Conservation (phyloP, 2,888 invertebrate species). For the Leptinotarsa peninsularis region DNA sequence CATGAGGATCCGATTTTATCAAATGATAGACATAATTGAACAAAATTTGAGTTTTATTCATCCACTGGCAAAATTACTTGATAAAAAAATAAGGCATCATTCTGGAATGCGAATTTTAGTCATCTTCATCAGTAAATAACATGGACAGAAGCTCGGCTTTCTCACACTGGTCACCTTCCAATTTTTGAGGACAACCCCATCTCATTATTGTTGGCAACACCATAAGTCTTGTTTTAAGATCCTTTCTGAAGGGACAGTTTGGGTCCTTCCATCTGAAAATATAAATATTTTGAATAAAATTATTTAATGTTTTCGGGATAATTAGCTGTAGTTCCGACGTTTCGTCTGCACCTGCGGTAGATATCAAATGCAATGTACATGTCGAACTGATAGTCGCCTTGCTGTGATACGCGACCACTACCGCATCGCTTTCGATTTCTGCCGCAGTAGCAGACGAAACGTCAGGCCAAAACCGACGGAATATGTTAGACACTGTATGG, state of each 20-base stretch:
- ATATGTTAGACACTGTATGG: no score
- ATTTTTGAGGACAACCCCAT: slow-evolving; percentile 82
- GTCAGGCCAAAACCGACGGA: no score
- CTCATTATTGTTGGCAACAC: slow-evolving; percentile 85
- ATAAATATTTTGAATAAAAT: not conserved
- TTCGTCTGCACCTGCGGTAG: not conserved
- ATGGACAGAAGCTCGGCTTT: slow-evolving; percentile 81
- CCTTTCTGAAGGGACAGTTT: slow-evolving; percentile 84
- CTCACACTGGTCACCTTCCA: slow-evolving; percentile 83
- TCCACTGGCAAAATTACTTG: not conserved
- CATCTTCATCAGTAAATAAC: slow-evolving; percentile 79
- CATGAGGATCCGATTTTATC: not conserved
- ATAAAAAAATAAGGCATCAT: not conserved
- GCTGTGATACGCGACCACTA: no score
- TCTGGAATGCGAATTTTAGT: slow-evolving; percentile 24
- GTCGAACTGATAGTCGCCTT: no score
- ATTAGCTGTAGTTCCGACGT: not conserved
- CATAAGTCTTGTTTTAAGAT: slow-evolving; percentile 77
- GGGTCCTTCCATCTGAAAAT: slow-evolving; percentile 84
- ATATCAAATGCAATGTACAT: not conserved
- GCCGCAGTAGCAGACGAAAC: no score
- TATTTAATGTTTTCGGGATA: not conserved
- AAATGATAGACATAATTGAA: not conserved
- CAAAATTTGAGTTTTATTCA: not conserved
- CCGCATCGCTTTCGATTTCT: no score